Percentiles rank a stretch among this genome's conserved stretches.
These are phyloP conservation scores for Antedon mediterranea DNA, from an alignment of 53 echinoderm and acorn worm genomes.

Conservation along the genomic window DNA sequence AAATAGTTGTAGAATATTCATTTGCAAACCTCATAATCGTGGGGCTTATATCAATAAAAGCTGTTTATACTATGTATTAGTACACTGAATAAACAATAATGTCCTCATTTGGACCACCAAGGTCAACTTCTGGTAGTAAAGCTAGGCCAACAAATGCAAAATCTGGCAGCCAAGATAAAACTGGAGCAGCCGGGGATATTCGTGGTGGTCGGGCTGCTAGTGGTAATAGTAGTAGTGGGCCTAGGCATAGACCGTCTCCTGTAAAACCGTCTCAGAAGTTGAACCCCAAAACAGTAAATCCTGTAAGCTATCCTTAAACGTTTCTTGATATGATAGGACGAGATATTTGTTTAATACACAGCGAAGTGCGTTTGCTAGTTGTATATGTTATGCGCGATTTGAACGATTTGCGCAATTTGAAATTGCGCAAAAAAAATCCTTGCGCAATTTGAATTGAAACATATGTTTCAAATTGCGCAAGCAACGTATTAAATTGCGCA, in stretches of 20 bases:
- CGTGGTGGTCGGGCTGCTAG: constrained; percentile 6
- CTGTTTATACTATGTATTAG: not conserved
- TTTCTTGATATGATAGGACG: no score
- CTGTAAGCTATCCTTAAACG: no score
- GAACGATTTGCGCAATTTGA: no score
- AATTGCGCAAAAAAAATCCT: no score
- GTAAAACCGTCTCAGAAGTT: constrained; percentile 57
- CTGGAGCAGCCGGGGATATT: not conserved
- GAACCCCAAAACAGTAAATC: constrained; percentile 92
- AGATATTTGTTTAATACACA: no score
- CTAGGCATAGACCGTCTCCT: not conserved
- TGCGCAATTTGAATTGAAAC: no score
- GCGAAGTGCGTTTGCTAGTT: no score
- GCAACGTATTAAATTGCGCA: no score
- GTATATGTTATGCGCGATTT: no score
- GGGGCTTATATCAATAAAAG: not conserved
- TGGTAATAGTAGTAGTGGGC: not conserved
- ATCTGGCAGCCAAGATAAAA: constrained; percentile 9
- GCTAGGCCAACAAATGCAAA: not conserved
- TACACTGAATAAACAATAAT: not conserved
- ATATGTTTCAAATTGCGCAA: no score
- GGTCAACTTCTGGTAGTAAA: not conserved
- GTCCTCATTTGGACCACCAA: constrained; percentile 36
- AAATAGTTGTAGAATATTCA: constrained; percentile 7
- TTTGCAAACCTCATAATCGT: not conserved